These are phyloP conservation scores for Acronicta alni DNA, from an alignment of 2,888 invertebrate species.

Conservation along the genomic window DNA sequence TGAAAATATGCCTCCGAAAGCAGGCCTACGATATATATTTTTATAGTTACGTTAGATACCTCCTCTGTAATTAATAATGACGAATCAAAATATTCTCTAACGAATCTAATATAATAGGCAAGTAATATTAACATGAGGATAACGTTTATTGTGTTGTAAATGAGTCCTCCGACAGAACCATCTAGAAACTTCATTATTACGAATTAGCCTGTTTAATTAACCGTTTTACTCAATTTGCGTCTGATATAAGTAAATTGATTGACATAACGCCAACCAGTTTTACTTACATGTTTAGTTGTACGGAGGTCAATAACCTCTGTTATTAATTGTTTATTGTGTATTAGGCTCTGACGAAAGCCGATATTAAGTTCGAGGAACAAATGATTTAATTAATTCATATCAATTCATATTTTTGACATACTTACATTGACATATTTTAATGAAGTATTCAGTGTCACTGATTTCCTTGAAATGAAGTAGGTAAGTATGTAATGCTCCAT, in stretches of 20 bases:
- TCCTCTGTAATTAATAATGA: constrained; percentile 5
- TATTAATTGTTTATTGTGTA: constrained; percentile 23
- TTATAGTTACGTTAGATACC: neutral
- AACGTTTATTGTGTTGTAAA: constrained; percentile 30
- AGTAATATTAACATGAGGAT: constrained; percentile 31
- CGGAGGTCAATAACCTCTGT: constrained; percentile 29
- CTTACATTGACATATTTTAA: neutral
- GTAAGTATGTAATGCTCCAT: too few species aligned
- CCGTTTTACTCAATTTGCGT: constrained; percentile 13
- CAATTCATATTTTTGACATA: constrained; percentile 5
- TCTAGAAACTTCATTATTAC: constrained; percentile 25
- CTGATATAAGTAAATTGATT: constrained; percentile 33
- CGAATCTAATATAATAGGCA: constrained; percentile 19
- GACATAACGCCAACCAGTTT: constrained; percentile 35
- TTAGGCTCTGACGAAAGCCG: neutral
- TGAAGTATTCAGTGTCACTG: too few species aligned
- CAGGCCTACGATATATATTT: neutral
- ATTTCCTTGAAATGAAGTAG: too few species aligned
- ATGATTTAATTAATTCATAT: neutral
- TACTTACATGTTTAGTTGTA: constrained; percentile 21
- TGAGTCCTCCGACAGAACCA: constrained; percentile 20
- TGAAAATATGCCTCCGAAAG: too few species aligned
- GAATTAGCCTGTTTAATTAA: constrained; percentile 1
- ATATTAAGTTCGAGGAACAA: neutral
- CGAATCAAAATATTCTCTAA: constrained; percentile 23